These are phyloP conservation scores for Hyperoodon ampullatus DNA, from an alignment of 2,113 vertebrate genomes.

Conservation along the genomic window DNA sequence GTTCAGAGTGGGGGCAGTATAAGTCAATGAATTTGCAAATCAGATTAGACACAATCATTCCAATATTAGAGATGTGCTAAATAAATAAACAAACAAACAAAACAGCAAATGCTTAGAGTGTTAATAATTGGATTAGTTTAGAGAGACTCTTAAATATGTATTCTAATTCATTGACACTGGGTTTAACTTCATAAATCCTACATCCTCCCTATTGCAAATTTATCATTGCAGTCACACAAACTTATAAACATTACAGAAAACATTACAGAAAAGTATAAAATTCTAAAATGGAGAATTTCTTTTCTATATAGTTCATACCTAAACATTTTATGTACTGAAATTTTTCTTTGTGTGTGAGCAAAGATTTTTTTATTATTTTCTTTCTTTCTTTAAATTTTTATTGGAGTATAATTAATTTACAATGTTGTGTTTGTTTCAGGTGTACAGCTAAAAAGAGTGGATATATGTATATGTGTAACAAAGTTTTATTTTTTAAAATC, in stretches of 20 bases:
- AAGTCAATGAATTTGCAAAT: background rate
- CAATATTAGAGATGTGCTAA: background rate
- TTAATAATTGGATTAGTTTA: background rate
- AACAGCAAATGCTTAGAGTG: background rate
- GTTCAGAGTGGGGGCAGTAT: background rate
- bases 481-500: background rate
- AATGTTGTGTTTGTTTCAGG: no score
- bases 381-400: no score
- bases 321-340: background rate
- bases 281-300: background rate
- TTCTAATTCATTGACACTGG: background rate
- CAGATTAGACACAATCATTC: background rate
- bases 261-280: background rate
- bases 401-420: no score
- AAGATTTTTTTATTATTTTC: background rate
- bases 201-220: background rate
- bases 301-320: background rate
- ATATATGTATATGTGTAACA: background rate
- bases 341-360: background rate
- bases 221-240: background rate
- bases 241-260: background rate
- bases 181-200: background rate
- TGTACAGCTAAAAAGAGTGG: no score
- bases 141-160: background rate
- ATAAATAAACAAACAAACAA: background rate